phyloP scores from a whole-genome alignment of 1,140 invertebrate genomes.

The Trichoplusia ni region DNA sequence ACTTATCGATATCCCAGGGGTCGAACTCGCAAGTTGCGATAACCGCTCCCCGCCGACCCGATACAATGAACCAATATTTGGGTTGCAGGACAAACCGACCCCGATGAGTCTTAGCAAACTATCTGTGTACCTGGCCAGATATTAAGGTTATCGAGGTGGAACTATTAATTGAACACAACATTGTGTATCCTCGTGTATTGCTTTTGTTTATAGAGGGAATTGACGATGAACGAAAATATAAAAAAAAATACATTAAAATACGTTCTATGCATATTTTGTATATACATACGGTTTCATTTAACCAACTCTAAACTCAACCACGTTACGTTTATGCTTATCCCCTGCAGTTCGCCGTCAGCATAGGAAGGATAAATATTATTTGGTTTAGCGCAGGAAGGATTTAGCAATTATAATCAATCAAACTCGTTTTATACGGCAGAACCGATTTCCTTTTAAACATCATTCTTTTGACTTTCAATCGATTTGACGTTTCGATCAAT shows the following conservation, averaged over 20 bases:
- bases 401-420: slow-evolving; percentile 21
- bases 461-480: neutral
- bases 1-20: slow-evolving; percentile 27
- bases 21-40: slow-evolving; percentile 29
- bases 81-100: slow-evolving; percentile 36
- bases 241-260: too few relatives aligned
- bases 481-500: too few relatives aligned
- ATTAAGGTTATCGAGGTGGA: neutral
- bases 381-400: neutral
- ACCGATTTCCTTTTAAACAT: neutral
- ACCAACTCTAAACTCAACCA: too few relatives aligned
- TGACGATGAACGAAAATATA: too few relatives aligned
- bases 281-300: too few relatives aligned
- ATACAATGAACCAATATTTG: slow-evolving; percentile 48
- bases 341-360: too few relatives aligned
- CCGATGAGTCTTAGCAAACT: slow-evolving; percentile 13
- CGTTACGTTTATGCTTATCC: too few relatives aligned
- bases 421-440: neutral
- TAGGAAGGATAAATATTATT: too few relatives aligned
- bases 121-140: neutral
- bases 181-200: slow-evolving; percentile 9
- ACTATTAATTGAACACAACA: neutral
- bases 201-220: too few relatives aligned
- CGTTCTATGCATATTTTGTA: too few relatives aligned
- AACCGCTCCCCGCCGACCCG: slow-evolving; percentile 33